Evolutionary conservation across 2,797 vertebrate species (phyloP).

Genomic region (Loris lydekkerianus): DNA sequence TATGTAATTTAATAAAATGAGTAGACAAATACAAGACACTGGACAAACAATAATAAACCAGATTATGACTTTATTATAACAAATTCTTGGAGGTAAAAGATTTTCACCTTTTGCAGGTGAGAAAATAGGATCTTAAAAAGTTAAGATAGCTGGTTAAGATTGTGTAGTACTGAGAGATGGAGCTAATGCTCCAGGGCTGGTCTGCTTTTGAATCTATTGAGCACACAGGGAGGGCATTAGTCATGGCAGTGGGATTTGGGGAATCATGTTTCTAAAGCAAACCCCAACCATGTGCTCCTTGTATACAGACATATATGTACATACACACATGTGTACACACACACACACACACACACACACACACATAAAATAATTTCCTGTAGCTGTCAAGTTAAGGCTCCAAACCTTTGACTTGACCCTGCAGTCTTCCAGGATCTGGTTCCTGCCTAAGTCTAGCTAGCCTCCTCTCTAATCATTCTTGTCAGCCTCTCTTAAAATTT

Average conservation of each 20-base stretch:
- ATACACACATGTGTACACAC: too few relatives aligned
- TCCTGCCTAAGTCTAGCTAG: not conserved
- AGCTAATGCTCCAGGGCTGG: fast-evolving
- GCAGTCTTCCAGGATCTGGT: not conserved
- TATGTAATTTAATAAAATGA: not conserved
- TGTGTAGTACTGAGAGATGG: not conserved
- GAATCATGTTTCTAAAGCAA: not conserved
- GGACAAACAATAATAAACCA: not conserved
- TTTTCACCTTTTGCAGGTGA: not conserved
- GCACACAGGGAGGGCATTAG: not conserved
- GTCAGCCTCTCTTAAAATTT: not conserved
- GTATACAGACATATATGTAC: too few relatives aligned
- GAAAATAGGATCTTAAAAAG: not conserved
- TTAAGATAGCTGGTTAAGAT: not conserved
- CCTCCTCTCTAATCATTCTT: not conserved
- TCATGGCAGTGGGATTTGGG: not conserved
- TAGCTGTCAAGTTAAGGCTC: not conserved
- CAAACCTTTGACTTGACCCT: not conserved
- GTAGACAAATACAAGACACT: not conserved
- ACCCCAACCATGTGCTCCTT: not conserved
- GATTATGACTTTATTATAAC: not conserved
- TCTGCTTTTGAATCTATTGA: not conserved
- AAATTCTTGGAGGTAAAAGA: not conserved
- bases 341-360: too few relatives aligned
- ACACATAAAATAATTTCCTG: not conserved